These are phyloP conservation scores for Pogonognathellus flavescens DNA, from an alignment of 1,140 invertebrate genomes.

Conservation along the genomic window DNA sequence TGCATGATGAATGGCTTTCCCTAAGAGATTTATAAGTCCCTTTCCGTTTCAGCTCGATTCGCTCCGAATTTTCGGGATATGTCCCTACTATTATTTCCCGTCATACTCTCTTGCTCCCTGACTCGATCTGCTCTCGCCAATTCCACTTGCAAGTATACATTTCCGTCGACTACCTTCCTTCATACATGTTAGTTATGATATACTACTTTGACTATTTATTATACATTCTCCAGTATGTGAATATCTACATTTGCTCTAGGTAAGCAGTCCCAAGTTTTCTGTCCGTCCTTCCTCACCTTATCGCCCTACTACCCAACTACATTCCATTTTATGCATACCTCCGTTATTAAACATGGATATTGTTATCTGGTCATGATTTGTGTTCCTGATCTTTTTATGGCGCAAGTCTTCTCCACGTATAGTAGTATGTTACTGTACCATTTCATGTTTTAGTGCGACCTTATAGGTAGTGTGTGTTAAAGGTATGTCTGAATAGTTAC, in stretches of 20 bases:
- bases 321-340: too few relatives aligned
- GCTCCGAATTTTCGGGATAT: constrained; percentile 61
- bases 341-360: too few relatives aligned
- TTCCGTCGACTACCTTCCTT: not conserved
- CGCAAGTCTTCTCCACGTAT: too few relatives aligned
- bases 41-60: constrained; percentile 67
- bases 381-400: too few relatives aligned
- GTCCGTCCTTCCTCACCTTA: not conserved
- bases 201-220: constrained; percentile 2
- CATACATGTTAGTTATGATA: constrained; percentile 17
- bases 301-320: too few relatives aligned
- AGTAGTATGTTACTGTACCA: too few relatives aligned
- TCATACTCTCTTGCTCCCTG: constrained; percentile 45
- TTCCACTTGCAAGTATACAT: not conserved
- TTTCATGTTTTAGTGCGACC: too few relatives aligned
- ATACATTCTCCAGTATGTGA: not conserved
- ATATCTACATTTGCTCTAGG: not conserved
- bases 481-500: too few relatives aligned
- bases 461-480: too few relatives aligned
- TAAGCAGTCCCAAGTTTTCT: not conserved
- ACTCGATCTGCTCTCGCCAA: constrained; percentile 7
- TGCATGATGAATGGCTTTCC: constrained; percentile 68
- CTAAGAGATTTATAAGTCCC: constrained; percentile 67
- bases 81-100: constrained; percentile 50
- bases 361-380: too few relatives aligned